Percentiles rank a stretch among this genome's conserved stretches.
Evolutionary conservation across 1,140 invertebrate genomes (phyloP).

Genomic region (Camponotus vicinus): DNA sequence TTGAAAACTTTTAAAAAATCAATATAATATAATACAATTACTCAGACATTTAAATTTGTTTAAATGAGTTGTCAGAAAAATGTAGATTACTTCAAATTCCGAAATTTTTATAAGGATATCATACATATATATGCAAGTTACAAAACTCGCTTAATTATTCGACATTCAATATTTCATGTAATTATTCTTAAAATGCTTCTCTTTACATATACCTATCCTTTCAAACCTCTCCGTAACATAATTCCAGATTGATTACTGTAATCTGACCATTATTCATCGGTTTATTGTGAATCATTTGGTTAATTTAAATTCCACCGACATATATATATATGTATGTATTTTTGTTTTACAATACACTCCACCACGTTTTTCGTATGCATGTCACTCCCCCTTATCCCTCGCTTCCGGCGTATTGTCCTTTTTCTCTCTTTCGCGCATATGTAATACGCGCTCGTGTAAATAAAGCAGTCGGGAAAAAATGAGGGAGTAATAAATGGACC

Average conservation of each 20-base stretch:
- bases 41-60: too few species aligned
- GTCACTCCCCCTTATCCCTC: background rate
- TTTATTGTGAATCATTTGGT: conserved; percentile 18
- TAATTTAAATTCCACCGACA: conserved; percentile 40
- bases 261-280: background rate
- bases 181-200: background rate
- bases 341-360: conserved; percentile 1
- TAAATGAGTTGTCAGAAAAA: background rate
- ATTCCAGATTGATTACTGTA: background rate
- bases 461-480: conserved; percentile 20
- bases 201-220: background rate
- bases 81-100: background rate
- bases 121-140: background rate
- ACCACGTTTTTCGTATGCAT: background rate
- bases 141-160: background rate
- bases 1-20: background rate
- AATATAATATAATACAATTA: background rate
- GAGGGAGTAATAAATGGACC: conserved; percentile 56
- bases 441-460: conserved; percentile 41
- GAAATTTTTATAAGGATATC: background rate
- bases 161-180: background rate
- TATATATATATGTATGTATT: conserved; percentile 29
- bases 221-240: background rate
- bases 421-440: conserved; percentile 34
- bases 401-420: conserved; percentile 39